These are phyloP conservation scores for Perognathus longimembris DNA, from an alignment of 2,113 vertebrate genomes.

Conservation along the genomic window DNA sequence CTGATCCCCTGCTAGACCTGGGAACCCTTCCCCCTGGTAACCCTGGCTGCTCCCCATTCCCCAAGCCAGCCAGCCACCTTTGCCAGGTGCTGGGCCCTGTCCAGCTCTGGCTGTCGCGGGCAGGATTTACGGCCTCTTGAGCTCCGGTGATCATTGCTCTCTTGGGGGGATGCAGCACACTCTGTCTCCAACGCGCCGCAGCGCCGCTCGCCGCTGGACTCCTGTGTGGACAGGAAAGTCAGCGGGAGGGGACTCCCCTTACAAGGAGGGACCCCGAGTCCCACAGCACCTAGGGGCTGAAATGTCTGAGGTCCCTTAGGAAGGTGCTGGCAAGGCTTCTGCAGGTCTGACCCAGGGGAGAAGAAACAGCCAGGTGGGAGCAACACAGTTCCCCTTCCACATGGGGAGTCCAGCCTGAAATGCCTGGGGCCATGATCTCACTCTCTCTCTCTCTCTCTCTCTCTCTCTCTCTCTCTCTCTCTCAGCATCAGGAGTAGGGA, in stretches of 20 bases:
- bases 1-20: background rate
- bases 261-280: background rate
- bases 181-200: conserved; percentile 26
- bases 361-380: background rate
- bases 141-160: conserved; percentile 57
- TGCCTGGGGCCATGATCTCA: background rate
- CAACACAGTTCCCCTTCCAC: background rate
- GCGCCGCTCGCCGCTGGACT: background rate
- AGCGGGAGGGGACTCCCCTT: background rate
- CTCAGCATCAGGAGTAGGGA: background rate
- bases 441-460: background rate
- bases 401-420: background rate
- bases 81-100: conserved; percentile 53
- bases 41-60: accelerated
- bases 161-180: conserved; percentile 8
- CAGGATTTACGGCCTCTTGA: conserved; percentile 73
- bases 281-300: background rate
- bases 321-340: background rate
- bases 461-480: background rate
- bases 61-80: background rate
- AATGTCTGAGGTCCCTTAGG: background rate
- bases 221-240: background rate
- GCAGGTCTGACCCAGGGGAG: background rate
- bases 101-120: conserved; percentile 14
- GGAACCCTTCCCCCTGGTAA: background rate